Percentiles rank a stretch among this genome's conserved stretches.
Evolutionary conservation across 2,888 invertebrate genomes (phyloP).

Genomic region (Lathronympha strigana): DNA sequence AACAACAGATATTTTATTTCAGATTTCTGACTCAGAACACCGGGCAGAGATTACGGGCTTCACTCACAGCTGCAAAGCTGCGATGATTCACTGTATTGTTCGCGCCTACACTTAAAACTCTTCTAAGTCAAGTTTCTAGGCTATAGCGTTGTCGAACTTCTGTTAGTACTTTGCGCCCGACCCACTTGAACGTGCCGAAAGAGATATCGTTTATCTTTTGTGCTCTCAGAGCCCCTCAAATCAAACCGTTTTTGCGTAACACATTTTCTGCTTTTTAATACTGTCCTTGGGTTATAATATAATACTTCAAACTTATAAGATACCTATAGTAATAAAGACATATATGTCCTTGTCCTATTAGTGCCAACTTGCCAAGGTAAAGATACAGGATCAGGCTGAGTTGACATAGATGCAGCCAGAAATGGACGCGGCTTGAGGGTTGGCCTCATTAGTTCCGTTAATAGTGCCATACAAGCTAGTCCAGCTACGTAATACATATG

Average conservation of each 20-base stretch:
- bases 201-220: constrained; percentile 57
- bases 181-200: constrained; percentile 58
- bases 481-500: constrained; percentile 53
- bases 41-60: constrained; percentile 68
- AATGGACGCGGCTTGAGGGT: constrained; percentile 56
- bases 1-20: constrained; percentile 62
- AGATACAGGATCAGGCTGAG: constrained; percentile 50
- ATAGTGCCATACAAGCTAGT: constrained; percentile 59
- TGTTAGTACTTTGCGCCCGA: constrained; percentile 50
- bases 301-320: too few species aligned
- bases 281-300: too few species aligned
- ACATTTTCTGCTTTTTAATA: constrained; percentile 38
- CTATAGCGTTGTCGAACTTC: constrained; percentile 55
- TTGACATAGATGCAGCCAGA: constrained; percentile 60
- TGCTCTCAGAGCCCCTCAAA: constrained; percentile 48
- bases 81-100: constrained; percentile 74
- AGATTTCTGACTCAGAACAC: constrained; percentile 67
- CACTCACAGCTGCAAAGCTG: constrained; percentile 67
- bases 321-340: too few species aligned
- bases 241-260: constrained; percentile 43
- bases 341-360: too few species aligned
- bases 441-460: constrained; percentile 67
- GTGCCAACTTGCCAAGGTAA: constrained; percentile 17
- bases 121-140: constrained; percentile 47
- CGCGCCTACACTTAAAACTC: constrained; percentile 59